Evolutionary conservation across 64 coral and sea anemone species (phyloP), one percentile per base, ranked within the genome.

Genomic region (Pocillopora damicornis): DNA sequence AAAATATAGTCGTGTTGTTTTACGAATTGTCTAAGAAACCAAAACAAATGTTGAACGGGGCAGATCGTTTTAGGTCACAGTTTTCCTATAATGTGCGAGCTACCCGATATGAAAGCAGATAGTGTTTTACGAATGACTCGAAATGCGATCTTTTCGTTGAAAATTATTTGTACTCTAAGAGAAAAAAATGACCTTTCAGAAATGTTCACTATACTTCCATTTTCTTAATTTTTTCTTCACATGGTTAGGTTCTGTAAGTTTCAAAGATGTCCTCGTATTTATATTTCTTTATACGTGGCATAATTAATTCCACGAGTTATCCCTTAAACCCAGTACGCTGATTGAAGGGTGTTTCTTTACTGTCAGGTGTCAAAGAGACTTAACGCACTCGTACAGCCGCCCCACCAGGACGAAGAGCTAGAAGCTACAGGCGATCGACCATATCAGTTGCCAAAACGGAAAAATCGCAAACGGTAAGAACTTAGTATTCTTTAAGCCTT

Each of bases 321-420:
- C 38, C 64, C 57, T 84, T 17, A 84, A 84, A 68, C 81, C 64
- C 63, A 84, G 45, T 58, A 71, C 81, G 81, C 71, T 84, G 81
- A 84, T 84, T 84, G 81, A 84, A 84, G 61, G 81, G 81, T 84
- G 81, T 84, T 68, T 65, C 56, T 84, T 84, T 14, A 65, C 35
- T 84, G 81, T 84, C 81, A 84, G 81, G 81, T 84, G 81, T 84
- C 81, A 84, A 71, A 84, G 64, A 37, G 81, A 57, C 63, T 84
- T 84, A 84, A 37, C 64, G 64, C 81, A 58, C 63, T 57, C 81
- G 61, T 38, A 36, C 81, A 84, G 81, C 81, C 81, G 37, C 81
- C 81, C 81, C 81, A 36, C 81, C 51, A 84, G 57, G 81, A 57
- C 37, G 71, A 67, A 65, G 66, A 69, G 66, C 66, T 69, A 69